Evolutionary conservation across 1,140 invertebrate species (phyloP), one percentile per base, ranked within the genome.

Genomic region (Micrasema minimum): DNA sequence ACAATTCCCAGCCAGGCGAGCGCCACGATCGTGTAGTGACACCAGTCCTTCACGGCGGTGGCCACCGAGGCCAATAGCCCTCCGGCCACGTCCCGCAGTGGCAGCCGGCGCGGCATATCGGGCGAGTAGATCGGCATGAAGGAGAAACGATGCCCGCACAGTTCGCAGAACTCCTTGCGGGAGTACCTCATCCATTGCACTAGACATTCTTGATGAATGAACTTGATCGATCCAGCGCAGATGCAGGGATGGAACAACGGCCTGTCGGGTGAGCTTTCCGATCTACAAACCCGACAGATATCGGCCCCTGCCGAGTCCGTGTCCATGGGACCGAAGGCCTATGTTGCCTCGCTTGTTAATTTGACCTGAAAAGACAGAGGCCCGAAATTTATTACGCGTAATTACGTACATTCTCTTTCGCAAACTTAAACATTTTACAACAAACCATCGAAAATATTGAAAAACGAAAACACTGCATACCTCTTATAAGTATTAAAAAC

Each of bases 121-220:
- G 97, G 95, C 9, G 96, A 96, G 85, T 99, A 99, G 75, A 99
- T 99, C 67, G 98, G 97, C 78, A 95, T 97, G 80, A 99, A 99
- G 2, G 96, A 96, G 85, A 99, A 99, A 35, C 95, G 90, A 81
- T 99, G 94, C 73, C 97, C 96, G 81, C 98, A 99, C 72, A 99
- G 85, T 84, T 99, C 98, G 85, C 98, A 99, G 78, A 97, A 98
- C 84, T 99, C 97, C 85, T 99, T 99, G 68, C 96, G 89, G 48
- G 96, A 98, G 82, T 99, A 99, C 66, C 92, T 87, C 91, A 95
- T 94, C 93, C 93, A 95, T 82, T 94, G 93, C 70, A 94, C 89
- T 35, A 95, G 83, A 80, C 93, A 96, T 78, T 95, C 93, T 81
- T 99, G 97, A 83, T 99, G 98, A 50, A 99, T 99, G 88, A 93